Evolutionary conservation across 1,140 invertebrate genomes (phyloP), one percentile per base, ranked within the genome.

Genomic region (Coenobita brevimanus): DNA sequence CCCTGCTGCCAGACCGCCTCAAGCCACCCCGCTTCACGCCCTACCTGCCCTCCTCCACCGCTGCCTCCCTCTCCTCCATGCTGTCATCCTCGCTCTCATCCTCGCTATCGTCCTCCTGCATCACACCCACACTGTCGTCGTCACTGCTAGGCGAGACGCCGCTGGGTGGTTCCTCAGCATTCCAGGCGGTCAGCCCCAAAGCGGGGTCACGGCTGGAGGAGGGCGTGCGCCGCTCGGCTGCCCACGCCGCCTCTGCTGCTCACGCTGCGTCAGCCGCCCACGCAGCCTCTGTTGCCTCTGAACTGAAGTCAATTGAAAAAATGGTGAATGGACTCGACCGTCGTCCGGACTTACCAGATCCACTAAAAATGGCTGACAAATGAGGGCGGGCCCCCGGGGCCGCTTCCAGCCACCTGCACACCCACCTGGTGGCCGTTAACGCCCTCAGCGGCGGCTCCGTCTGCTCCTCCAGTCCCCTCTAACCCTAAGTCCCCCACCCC

Each of bases 291-390:
- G 90, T 91, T 30, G 91, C 92, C 21, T 93, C 92, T 90, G 97
- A 98, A 93, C 94, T 99, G 83, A 98, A 98, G 93, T 98, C 96
- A 92, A 99, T 99, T 93, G 97, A 99, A 93, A 97, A 98, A 92
- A 98, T 98, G 97, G 97, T 98, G 88, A 98, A 98, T 93, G 97
- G 97, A 0, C 93, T 98, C 38, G 97, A 98, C 92, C 91, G 92
- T 84, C 92, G 92, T 88, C 91, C 91, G 54, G 85, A 89, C 13
- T 87, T 90, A 85, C 83, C 90, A 57, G 89, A 91, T 76, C 46
- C 89, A 41, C 89, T 90, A 54, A 90, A 90, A 89, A 75, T 90
- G 69, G 50, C 89, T 46, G 90, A 92, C 60, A 92, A 92, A 89
- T 92, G 91, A 92, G 89, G 62, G 43, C 80, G 79, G 89, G 82